Evolutionary conservation across 2,888 invertebrate species (phyloP).

Genomic region (Pyrocoelia pectoralis): DNA sequence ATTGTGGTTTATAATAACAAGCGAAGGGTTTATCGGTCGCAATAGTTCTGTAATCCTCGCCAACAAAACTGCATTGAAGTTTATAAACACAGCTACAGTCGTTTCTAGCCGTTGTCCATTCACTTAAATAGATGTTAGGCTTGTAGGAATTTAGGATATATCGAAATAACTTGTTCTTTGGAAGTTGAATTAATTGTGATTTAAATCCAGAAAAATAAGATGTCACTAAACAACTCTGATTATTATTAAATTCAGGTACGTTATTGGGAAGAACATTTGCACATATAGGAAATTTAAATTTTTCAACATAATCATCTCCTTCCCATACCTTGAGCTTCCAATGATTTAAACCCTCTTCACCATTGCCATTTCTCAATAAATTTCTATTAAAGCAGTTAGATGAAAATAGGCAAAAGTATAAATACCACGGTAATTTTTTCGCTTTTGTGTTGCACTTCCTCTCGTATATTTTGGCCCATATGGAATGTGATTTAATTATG

Average conservation of each 20-base stretch:
- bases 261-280: slow-evolving; percentile 51
- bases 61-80: slow-evolving; percentile 46
- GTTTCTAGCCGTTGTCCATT: slow-evolving; percentile 53
- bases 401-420: slow-evolving; percentile 53
- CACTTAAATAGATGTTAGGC: slow-evolving; percentile 60
- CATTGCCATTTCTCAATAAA: slow-evolving; percentile 59
- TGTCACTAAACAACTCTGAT: slow-evolving; percentile 59
- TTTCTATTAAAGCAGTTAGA: slow-evolving; percentile 56
- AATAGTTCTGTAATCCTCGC: slow-evolving; percentile 34
- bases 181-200: slow-evolving; percentile 58
- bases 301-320: slow-evolving; percentile 57
- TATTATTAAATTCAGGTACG: slow-evolving; percentile 49
- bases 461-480: slow-evolving; percentile 25
- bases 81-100: slow-evolving; percentile 57
- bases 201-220: slow-evolving; percentile 58
- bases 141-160: slow-evolving; percentile 58
- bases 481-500: slow-evolving; percentile 48
- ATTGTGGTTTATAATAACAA: slow-evolving; percentile 40
- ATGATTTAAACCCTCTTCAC: slow-evolving; percentile 47
- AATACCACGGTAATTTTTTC: slow-evolving; percentile 49
- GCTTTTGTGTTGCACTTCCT: slow-evolving; percentile 30
- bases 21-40: slow-evolving; percentile 34
- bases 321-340: slow-evolving; percentile 53
- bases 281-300: slow-evolving; percentile 57
- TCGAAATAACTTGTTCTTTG: slow-evolving; percentile 52